Percentiles rank a stretch among this genome's conserved stretches.
phyloP scores from a whole-genome alignment of 1,140 invertebrate species.

The Meloidogyne chitwoodi region DNA sequence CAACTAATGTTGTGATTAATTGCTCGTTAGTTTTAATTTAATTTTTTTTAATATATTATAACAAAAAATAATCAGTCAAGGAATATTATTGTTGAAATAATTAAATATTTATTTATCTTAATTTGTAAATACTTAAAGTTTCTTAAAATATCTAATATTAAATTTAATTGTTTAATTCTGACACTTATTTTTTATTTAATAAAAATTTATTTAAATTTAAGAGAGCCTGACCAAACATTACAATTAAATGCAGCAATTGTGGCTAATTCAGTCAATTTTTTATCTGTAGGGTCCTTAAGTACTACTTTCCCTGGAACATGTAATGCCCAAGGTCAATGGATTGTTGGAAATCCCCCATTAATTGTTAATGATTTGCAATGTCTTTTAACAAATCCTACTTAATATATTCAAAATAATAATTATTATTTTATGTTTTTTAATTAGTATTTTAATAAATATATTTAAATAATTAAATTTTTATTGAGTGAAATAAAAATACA shows the following conservation, averaged over 20 bases:
- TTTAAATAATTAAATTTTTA: no score
- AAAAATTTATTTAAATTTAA: background rate
- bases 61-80: no score
- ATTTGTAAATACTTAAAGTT: no score
- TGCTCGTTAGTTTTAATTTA: constrained; percentile 16
- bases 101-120: no score
- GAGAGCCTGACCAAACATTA: constrained; percentile 12
- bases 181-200: background rate
- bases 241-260: constrained; percentile 22
- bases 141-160: no score
- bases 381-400: constrained; percentile 23
- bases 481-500: no score
- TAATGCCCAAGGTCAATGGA: background rate
- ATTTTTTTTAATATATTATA: no score
- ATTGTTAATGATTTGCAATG: constrained; percentile 9
- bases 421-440: no score
- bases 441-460: no score
- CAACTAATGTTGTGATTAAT: background rate
- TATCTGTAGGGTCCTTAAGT: constrained; percentile 4
- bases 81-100: no score
- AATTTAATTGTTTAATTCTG: no score
- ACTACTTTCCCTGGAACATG: constrained; percentile 12
- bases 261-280: constrained; percentile 16
- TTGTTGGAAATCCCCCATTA: constrained; percentile 16
- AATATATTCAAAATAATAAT: background rate